Evolutionary conservation across 2,888 invertebrate species (phyloP).

Genomic region (Acleris emargana): DNA sequence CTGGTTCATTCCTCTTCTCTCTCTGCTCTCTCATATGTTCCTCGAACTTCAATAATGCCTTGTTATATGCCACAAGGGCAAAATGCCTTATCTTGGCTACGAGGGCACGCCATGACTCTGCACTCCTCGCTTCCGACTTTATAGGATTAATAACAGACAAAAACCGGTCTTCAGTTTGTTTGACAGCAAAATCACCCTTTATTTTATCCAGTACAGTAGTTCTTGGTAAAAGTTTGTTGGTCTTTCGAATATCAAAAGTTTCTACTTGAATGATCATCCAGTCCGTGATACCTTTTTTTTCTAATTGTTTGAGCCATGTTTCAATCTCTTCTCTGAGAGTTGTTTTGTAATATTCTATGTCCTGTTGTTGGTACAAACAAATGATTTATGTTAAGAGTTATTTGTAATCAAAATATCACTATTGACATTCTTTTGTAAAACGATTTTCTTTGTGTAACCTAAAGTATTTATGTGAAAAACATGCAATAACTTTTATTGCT

Average conservation of each 20-base stretch:
- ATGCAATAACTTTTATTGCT: too few species aligned
- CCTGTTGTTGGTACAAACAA: constrained; percentile 82
- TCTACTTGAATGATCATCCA: constrained; percentile 98
- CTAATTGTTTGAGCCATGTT: constrained; percentile 92
- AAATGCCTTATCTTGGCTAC: constrained; percentile 92
- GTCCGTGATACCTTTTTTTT: constrained; percentile 90
- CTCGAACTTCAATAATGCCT: constrained; percentile 93
- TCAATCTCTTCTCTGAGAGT: constrained; percentile 95
- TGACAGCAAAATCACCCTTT: constrained; percentile 95
- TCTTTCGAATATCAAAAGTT: constrained; percentile 94
- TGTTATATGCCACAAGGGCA: constrained; percentile 93
- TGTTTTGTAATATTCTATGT: constrained; percentile 95
- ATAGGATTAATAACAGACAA: constrained; percentile 95
- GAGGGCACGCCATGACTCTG: constrained; percentile 95
- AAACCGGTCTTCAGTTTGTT: constrained; percentile 92
- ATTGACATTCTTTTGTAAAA: neutral
- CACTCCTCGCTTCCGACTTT: constrained; percentile 93
- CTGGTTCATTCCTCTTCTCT: constrained; percentile 94
- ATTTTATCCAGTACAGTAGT: constrained; percentile 98
- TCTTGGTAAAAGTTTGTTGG: constrained; percentile 94
- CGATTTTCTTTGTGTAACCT: too few species aligned
- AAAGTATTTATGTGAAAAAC: too few species aligned
- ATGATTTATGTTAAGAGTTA: neutral
- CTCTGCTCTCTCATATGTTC: constrained; percentile 95
- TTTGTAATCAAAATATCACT: neutral